Evolutionary conservation across 2,797 vertebrate species (phyloP).

Genomic region (Tympanoctomys barrerae): DNA sequence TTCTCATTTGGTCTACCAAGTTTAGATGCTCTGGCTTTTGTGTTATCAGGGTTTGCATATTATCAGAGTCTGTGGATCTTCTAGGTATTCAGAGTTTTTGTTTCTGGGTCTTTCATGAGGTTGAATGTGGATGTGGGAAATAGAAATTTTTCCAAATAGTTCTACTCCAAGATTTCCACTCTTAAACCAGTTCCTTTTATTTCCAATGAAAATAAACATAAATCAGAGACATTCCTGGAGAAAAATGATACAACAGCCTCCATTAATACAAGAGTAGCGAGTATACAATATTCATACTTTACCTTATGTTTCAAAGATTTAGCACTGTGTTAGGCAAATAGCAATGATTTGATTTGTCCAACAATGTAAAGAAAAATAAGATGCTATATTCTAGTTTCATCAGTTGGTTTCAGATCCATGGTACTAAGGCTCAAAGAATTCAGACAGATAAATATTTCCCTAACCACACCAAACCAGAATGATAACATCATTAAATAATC

Average conservation of each 20-base stretch:
- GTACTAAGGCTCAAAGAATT: background rate
- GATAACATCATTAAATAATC: constrained; percentile 20
- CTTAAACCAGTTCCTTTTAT: background rate
- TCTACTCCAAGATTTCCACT: background rate
- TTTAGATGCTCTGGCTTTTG: background rate
- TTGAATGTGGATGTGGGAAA: constrained; percentile 29
- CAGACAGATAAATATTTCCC: background rate
- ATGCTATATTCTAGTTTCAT: background rate
- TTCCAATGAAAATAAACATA: constrained; percentile 38
- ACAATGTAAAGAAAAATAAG: constrained; percentile 30
- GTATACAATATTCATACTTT: background rate
- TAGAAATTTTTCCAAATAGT: background rate
- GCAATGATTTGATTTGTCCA: background rate
- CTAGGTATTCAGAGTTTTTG: constrained; percentile 4
- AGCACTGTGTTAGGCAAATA: background rate
- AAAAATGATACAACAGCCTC: background rate
- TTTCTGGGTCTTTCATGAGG: constrained; percentile 33
- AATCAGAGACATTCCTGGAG: background rate
- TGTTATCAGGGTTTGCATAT: constrained; percentile 53
- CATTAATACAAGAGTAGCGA: background rate
- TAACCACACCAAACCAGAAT: background rate
- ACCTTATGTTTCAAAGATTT: constrained; percentile 4
- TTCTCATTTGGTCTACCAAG: constrained; percentile 64
- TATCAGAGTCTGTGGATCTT: background rate
- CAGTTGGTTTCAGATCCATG: background rate